Evolutionary conservation across 2,888 invertebrate genomes (phyloP).

Genomic region (Embidobia sp.): DNA sequence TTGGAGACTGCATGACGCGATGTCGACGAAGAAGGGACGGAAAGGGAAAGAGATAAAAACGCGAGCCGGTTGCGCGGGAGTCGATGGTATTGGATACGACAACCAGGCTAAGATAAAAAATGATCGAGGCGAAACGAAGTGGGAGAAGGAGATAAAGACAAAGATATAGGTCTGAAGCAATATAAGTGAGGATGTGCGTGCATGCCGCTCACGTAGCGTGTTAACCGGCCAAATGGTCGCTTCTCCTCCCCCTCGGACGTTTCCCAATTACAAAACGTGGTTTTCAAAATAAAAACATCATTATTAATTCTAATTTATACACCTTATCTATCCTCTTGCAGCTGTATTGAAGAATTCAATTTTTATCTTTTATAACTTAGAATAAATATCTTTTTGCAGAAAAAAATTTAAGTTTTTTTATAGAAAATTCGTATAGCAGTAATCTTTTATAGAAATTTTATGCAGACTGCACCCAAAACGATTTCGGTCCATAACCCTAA

Average conservation of each 20-base stretch:
- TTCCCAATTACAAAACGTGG: slow-evolving; percentile 58
- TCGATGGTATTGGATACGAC: slow-evolving; percentile 55
- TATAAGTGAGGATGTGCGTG: slow-evolving; percentile 74
- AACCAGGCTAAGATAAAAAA: slow-evolving; percentile 53
- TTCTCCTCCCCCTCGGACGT: slow-evolving; percentile 58
- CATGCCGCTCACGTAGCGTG: slow-evolving; percentile 80
- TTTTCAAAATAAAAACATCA: slow-evolving; percentile 28
- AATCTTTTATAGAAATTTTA: no score
- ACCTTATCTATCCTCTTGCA: no score
- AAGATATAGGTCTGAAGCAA: slow-evolving; percentile 54
- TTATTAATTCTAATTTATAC: no score
- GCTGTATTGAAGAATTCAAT: no score
- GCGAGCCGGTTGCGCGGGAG: slow-evolving; percentile 56
- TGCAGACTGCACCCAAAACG: no score
- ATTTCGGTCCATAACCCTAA: no score
- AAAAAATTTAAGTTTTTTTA: no score
- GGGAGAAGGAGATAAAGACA: slow-evolving; percentile 59
- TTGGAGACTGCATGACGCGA: slow-evolving; percentile 19
- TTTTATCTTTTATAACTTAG: no score
- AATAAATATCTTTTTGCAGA: no score
- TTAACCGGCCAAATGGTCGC: slow-evolving; percentile 54
- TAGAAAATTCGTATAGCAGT: no score
- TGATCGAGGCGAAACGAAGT: slow-evolving; percentile 26
- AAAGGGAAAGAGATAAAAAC: slow-evolving; percentile 11
- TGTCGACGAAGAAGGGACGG: background rate